These are phyloP conservation scores for Ictalurus furcatus DNA, from an alignment of 2,113 vertebrate genomes.

Conservation along the genomic window DNA sequence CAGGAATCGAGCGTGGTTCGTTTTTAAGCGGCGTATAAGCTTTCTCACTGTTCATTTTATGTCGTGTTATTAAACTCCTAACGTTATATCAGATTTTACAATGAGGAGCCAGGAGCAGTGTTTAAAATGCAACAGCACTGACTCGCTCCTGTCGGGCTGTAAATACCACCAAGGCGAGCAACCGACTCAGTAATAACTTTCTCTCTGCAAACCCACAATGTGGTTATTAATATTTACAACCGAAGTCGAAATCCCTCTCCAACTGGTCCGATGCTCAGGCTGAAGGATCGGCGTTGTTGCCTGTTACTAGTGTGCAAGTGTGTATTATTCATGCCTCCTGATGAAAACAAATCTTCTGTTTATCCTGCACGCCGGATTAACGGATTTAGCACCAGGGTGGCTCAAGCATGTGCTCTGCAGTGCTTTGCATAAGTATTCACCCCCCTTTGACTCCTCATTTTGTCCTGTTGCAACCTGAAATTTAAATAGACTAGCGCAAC, in stretches of 20 bases:
- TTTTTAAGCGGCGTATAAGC: neutral
- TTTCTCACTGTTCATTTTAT: constrained; percentile 1
- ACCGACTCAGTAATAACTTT: constrained; percentile 14
- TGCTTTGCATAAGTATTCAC: constrained; percentile 11
- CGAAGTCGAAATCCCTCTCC: neutral
- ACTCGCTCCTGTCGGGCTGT: neutral
- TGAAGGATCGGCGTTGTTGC: constrained; percentile 13
- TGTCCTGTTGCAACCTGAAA: neutral
- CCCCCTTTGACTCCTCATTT: neutral
- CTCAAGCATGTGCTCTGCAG: constrained; percentile 8
- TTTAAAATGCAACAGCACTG: constrained; percentile 20
- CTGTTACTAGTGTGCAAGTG: constrained; percentile 20
- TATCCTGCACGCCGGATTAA: constrained; percentile 39
- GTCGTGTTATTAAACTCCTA: neutral
- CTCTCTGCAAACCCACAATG: constrained; percentile 12
- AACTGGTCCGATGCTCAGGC: neutral
- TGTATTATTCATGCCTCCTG: constrained; percentile 40
- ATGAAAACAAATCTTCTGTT: constrained; percentile 51
- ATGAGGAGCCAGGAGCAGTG: constrained; percentile 16
- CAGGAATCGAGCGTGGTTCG: neutral
- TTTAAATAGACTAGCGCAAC: neutral
- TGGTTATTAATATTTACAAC: constrained; percentile 41
- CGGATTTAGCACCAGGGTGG: constrained; percentile 31
- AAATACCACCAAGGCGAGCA: neutral
- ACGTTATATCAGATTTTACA: neutral